Evolutionary conservation across 2,888 invertebrate genomes (phyloP), one percentile per base, ranked within the genome.

Genomic region (Orthonevra nobilis): DNA sequence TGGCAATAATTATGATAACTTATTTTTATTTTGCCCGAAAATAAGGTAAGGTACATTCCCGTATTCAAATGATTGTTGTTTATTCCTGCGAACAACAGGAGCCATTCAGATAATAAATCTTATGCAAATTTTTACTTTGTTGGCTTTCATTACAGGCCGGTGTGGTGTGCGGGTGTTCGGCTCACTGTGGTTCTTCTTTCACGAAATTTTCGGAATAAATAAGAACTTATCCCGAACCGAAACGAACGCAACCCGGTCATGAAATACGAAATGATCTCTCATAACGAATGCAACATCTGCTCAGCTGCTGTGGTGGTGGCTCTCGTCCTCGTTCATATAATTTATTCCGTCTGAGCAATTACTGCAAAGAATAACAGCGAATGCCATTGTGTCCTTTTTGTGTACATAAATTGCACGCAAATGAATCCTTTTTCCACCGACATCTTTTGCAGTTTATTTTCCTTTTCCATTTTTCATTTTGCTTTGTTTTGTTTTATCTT

Each of bases 291-390:
- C 52, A 81, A 72, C 77, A 81, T 81, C 73, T 81, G 81, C 44
- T 70, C 72, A 75, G 66, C 72, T 81, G 58, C 54, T 52, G 56
- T 70, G 44, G 52, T 70, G 58, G 63, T 34, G 46, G 15, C 48
- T 54, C 56, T 74, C 68, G 54, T 56, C n/a, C n/a, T n/a, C n/a
- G n/a, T 61, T 48, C 48, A 19, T 66, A 68, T 82, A 81, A 82
- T 82, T 82, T 82, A 82, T 82, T 82, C 79, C 69, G 82, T 82
- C 81, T 82, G 82, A 81, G 54, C 82, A 82, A 82, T 82, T 82
- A 82, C 66, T 68, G 79, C 79, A 79, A 77, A 60, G 79, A 73
- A 72, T 56, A 61, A 56, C 28, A 38, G 15, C 60, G 58, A 64
- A 72, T 66, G 60, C 46, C 26, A 79, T 79, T 79, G 77, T 79